Evolutionary conservation across 1,140 invertebrate genomes (phyloP), one percentile per base, ranked within the genome.

Genomic region (Lasioglossum albipes): DNA sequence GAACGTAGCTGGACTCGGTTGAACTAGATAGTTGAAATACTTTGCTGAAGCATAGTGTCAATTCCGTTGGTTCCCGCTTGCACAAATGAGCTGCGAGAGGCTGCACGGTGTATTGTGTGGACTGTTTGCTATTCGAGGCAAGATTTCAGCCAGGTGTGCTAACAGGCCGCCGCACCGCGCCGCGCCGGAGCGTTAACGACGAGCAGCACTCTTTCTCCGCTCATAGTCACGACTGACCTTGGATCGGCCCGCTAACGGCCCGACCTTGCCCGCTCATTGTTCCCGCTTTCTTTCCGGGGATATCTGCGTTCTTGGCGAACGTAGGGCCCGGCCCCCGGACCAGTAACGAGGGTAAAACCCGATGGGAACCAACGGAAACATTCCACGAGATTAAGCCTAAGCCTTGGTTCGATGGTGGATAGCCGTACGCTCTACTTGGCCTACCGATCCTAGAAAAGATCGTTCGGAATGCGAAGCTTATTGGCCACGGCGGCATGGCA

Each of bases 201-300:
- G 49, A 36, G 31, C 41, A n/a, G 31, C 41, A n/a, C 62, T 61
- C 22, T 31, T 13, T 7, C 27, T 41, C 31, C 12, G 16, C 45
- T 10, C 45, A 13, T 13, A 73, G 70, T 74, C 71, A 66, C 71
- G 77, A 74, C 71, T 45, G 62, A 79, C 71, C 77, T 79, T 67
- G 70, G 62, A 57, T 59, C 41, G 41, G 13, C 7, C 16, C 52
- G 42, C 71, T 75, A 80, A 80, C 45, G 64, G 78, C 2, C 67
- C 72, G 71, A 68, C 64, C 65, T 80, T 67, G 52, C 72, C 52
- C 72, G 13, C 12, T 3, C 70, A 73, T 79, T 66, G 70, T 74
- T 79, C 62, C 18, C 71, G 0, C 16, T n/a, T 57, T 57, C 62
- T 66, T 79, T 66, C 2, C 27, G 22, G 5, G 16, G 54, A 22